Evolutionary conservation across 2,797 vertebrate genomes (phyloP).

Genomic region (Scarus forsteni): DNA sequence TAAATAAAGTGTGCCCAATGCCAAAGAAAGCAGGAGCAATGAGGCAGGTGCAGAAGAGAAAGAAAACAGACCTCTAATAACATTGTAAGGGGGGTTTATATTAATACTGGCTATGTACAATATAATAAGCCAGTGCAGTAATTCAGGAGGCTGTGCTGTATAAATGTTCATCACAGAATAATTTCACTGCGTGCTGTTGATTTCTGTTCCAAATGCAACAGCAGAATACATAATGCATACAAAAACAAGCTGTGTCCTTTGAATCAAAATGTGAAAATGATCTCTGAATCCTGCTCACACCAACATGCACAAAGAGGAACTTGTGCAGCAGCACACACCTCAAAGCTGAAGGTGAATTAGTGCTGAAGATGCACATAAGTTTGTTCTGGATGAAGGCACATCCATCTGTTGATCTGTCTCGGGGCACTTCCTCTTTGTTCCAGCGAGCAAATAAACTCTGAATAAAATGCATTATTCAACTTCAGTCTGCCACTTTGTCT

Average conservation of each 20-base stretch:
- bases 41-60: background rate
- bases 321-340: conserved; percentile 18
- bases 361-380: conserved; percentile 25
- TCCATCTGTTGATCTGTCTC: conserved; percentile 57
- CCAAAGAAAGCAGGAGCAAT: conserved; percentile 8
- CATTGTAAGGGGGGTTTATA: background rate
- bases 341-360: conserved; percentile 48
- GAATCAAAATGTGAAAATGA: conserved; percentile 43
- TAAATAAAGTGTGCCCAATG: conserved; percentile 9
- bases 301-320: too few species aligned
- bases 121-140: conserved; percentile 14
- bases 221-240: conserved; percentile 55
- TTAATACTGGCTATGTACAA: conserved; percentile 21
- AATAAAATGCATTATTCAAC: conserved; percentile 46
- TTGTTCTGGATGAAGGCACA: conserved; percentile 38
- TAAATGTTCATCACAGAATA: conserved; percentile 17
- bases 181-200: conserved; percentile 41
- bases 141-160: conserved; percentile 2
- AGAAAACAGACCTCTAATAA: conserved; percentile 23
- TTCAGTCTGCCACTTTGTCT: conserved; percentile 25
- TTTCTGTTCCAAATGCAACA: conserved; percentile 34
- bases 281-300: conserved; percentile 1
- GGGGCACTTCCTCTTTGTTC: conserved; percentile 29
- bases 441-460: conserved; percentile 32
- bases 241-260: conserved; percentile 26